Conservation (phyloP, 2,888 invertebrate species). For the Melinopterus prodromus region DNA sequence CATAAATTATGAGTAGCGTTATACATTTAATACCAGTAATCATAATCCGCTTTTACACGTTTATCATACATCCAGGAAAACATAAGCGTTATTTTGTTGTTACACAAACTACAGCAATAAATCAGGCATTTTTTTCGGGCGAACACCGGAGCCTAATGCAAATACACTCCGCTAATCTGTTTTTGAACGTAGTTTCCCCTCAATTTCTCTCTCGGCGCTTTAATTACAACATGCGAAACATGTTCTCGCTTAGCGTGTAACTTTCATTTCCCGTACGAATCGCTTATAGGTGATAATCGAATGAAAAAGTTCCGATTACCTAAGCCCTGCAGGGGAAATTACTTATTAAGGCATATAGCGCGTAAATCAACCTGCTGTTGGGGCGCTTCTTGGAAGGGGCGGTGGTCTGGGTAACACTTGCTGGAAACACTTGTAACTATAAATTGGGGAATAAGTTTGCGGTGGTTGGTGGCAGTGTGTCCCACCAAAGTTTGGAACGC, state of each 20-base stretch:
- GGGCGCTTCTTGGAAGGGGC: constrained; percentile 17
- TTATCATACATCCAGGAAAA: neutral
- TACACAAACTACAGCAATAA: neutral
- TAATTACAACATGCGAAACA: constrained; percentile 5
- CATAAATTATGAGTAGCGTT: neutral
- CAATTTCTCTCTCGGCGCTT: neutral
- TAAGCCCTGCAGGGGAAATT: constrained; percentile 28
- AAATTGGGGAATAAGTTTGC: constrained; percentile 39
- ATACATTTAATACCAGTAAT: neutral
- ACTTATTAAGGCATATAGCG: constrained; percentile 32
- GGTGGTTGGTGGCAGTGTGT: constrained; percentile 24
- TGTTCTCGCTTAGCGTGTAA: neutral
- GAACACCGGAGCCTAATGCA: neutral
- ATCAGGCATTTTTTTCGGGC: neutral
- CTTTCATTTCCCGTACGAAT: neutral
- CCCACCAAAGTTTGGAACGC: constrained; percentile 21
- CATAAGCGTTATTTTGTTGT: neutral
- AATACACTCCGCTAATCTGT: neutral
- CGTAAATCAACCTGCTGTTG: constrained; percentile 30
- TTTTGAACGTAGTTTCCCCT: constrained; percentile 4
- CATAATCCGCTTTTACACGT: neutral
- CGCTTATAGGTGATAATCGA: neutral
- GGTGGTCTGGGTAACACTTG: constrained; percentile 40
- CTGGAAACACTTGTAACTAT: constrained; percentile 44
- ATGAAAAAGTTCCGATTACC: neutral